Evolutionary conservation across 2,888 invertebrate species (phyloP).

Genomic region (Drosophila cracens): DNA sequence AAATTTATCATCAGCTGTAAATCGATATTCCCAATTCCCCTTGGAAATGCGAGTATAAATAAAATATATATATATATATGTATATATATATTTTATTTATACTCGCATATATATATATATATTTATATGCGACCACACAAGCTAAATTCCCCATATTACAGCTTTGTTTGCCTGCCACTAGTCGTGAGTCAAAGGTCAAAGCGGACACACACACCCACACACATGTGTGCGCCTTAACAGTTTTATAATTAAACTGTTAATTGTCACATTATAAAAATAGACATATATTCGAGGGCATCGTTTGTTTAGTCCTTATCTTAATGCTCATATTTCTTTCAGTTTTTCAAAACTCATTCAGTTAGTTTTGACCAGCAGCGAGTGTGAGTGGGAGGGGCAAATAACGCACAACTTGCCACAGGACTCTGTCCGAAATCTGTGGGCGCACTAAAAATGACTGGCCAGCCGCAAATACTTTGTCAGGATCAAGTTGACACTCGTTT

Average conservation of each 20-base stretch:
- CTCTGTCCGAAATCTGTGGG: slow-evolving; percentile 53
- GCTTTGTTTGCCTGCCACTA: background rate
- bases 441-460: slow-evolving; percentile 76
- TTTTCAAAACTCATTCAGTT: slow-evolving; percentile 16
- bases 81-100: background rate
- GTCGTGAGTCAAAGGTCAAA: background rate
- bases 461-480: slow-evolving; percentile 80
- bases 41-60: background rate
- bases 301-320: background rate
- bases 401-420: slow-evolving; percentile 4
- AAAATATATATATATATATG: background rate
- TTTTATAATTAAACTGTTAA: slow-evolving; percentile 1
- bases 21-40: background rate
- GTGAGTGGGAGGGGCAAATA: background rate
- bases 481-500: slow-evolving; percentile 78
- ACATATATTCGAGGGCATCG: background rate
- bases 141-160: background rate
- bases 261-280: background rate
- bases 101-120: background rate
- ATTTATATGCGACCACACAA: background rate
- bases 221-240: background rate
- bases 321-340: slow-evolving; percentile 11
- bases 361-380: background rate
- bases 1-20: background rate
- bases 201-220: background rate